Base-by-base conservation (phyloP, 2,113 vertebrate genomes). In the Myiagra hebetior region DNA sequence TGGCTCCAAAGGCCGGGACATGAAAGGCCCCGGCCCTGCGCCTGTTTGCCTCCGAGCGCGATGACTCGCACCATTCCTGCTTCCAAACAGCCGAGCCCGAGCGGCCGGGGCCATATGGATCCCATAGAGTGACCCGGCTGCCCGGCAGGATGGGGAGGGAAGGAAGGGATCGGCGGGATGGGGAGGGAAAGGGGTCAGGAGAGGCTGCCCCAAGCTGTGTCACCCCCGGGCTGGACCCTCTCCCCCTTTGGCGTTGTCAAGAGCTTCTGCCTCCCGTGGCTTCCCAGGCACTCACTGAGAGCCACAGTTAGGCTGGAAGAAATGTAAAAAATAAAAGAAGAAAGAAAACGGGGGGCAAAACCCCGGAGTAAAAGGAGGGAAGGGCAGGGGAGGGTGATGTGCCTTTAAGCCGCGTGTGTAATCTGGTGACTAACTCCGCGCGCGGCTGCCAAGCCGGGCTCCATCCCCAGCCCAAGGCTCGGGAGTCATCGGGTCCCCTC, bases 361-460 rank as follows among this genome's bases (percentile, higher is more conserved):
- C 3, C 3, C 8, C 20, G 11, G n/a, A 68, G 63, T 24, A 55
- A 10, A 23, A 35, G 76, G 8, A 57, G 56, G 52, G 28, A 5
- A 64, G 75, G 76, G 37, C 3, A 24, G 53, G 21, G 79, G 52
- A 82, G 60, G 92, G 49, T 35, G 72, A 15, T 95, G 94, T 81
- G 95, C 96, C 98, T 97, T 97, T 98, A 97, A 98, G 95, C 95
- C 97, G 65, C 30, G 33, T 95, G 97, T 92, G 95, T 95, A 90
- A 97, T 91, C 92, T 59, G 83, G 93, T 97, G 97, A 98, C 96
- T 98, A 97, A 98, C 59, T 79, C 52, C 0, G 64, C 53, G 31
- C 92, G 39, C 83, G 64, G 42, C 88, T 96, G 97, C 97, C 97
- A 95, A 95, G 53, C 44, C 30, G 47, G 79, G 87, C 88, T 65